Percentiles rank a stretch among this genome's conserved stretches.
Conservation (phyloP, 2,113 vertebrate genomes). For the Pica pica region DNA sequence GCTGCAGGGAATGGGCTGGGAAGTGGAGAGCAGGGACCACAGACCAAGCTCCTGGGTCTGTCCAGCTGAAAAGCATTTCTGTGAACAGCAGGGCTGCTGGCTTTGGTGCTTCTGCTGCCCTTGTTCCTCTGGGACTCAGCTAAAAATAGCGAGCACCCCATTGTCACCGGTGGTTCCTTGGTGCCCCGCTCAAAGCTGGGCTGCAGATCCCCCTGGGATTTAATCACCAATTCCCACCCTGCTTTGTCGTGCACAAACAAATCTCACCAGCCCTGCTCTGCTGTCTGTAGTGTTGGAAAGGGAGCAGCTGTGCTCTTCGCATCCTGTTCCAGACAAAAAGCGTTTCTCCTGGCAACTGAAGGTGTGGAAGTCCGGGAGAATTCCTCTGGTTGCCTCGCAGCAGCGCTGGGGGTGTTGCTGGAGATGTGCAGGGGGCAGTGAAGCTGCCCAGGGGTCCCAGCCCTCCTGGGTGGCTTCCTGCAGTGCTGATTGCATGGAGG, state of each 20-base stretch:
- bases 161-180: background rate
- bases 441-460: background rate
- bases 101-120: background rate
- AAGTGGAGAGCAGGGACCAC: background rate
- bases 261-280: background rate
- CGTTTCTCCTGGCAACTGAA: slow-evolving; percentile 7
- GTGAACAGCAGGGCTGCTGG: background rate
- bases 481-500: background rate
- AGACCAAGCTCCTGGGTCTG: background rate
- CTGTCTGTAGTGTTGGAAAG: background rate
- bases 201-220: background rate
- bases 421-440: background rate
- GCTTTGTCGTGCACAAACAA: background rate
- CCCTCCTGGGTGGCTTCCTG: background rate
- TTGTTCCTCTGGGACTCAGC: background rate
- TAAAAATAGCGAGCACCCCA: background rate
- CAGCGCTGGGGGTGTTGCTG: background rate
- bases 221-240: background rate
- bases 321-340: background rate
- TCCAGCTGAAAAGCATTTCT: background rate
- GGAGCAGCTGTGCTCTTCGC: background rate
- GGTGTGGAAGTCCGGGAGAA: background rate
- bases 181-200: background rate
- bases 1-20: background rate
- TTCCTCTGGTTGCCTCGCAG: background rate